Percentiles rank a stretch among this genome's conserved stretches.
These are phyloP conservation scores for Malurus splendens DNA, from an alignment of 2,797 vertebrate species.

Conservation along the genomic window DNA sequence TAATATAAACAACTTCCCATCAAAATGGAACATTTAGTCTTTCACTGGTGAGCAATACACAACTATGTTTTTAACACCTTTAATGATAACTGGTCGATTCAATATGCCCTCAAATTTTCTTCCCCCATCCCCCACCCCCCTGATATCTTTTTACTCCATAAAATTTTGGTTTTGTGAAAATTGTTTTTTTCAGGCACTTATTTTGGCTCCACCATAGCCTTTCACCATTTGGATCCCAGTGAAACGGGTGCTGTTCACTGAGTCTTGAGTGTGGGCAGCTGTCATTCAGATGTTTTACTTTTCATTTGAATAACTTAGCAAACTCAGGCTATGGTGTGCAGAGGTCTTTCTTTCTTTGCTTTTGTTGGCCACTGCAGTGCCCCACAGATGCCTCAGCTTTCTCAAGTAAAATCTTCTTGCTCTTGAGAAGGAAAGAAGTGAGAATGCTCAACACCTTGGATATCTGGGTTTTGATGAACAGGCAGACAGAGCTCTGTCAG, in stretches of 20 bases:
- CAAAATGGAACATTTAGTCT: background rate
- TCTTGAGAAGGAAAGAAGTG: background rate
- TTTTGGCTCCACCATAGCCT: background rate
- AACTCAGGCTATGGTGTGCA: background rate
- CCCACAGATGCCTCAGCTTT: background rate
- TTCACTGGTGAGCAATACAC: background rate
- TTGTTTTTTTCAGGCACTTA: background rate
- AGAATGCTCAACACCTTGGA: background rate
- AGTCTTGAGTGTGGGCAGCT: background rate
- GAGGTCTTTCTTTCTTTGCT: background rate
- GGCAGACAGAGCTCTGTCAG: background rate
- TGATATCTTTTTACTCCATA: background rate
- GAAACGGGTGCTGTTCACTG: background rate
- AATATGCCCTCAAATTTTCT: background rate
- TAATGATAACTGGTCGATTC: background rate
- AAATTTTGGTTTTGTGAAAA: background rate
- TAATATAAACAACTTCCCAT: background rate
- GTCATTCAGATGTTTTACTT: background rate
- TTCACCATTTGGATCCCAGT: background rate
- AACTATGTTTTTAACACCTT: background rate
- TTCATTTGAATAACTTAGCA: background rate
- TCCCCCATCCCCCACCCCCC: rapidly evolving
- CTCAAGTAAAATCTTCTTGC: background rate
- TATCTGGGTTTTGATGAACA: background rate
- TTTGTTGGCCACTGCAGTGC: background rate